Base-by-base conservation (phyloP, 1,140 invertebrate species). In the Bicyclus anynana region DNA sequence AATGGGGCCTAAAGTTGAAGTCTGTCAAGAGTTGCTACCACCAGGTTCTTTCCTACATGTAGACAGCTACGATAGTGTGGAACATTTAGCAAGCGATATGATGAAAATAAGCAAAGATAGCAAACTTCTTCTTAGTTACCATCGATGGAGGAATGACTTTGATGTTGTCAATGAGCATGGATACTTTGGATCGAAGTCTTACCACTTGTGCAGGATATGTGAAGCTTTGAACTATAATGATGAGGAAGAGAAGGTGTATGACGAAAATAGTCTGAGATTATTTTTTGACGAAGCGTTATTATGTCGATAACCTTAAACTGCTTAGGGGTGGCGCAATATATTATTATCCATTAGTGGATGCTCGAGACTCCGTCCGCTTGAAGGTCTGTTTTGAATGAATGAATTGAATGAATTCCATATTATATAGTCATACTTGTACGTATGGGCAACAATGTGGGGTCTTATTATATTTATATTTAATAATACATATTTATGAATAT, bases 131-230 rank as follows among this genome's bases (percentile, higher is more conserved):
- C 65, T 75, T 1, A 57, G 89, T 18, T 95, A 92, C 71, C 95
- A 95, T 63, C 59, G 84, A 49, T 96, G 95, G 95, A 92, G 93
- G 69, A 86, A 77, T 20, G 73, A 90, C 18, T 95, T 93, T 53
- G 79, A 90, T 59, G 90, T 95, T 27, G 63, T 93, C 1, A 95
- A 95, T 75, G 93, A 94, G 72, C 93, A 94, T 72, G 93, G 93
- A 0, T 94, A 94, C 71, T 94, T 94, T 72, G 89, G 91, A 1
- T 90, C 90, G 1, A 66, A 76, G 0, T 95, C 94, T 0, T 90
- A 90, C 56, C 96, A 96, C 80, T 95, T 94, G 78, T 97, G 96
- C 72, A 90, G 95, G 47, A 76, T 96, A 21, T 97, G 96, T 74
- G 93, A 95, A 66, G 92, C 94, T 44, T 84, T 95, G 18, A 93